A percentile compares a stretch with the other conserved stretches of the same genome.
Conservation (phyloP, 1,140 invertebrate species). For the Xylocopa sonorina region DNA sequence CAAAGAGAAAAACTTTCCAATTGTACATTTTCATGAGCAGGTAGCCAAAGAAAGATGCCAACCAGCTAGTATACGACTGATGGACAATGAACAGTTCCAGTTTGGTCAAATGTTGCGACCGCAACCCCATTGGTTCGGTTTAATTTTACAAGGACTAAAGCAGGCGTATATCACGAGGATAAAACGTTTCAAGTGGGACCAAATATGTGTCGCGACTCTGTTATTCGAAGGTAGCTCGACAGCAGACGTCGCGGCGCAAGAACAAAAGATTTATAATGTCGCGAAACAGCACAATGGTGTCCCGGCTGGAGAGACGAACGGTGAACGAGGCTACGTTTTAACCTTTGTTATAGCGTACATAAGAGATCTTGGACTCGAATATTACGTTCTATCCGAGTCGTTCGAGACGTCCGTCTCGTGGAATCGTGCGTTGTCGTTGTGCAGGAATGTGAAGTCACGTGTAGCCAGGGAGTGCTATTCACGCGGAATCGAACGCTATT, state of each 20-base stretch:
- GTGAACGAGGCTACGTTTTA: slow-evolving; percentile 96
- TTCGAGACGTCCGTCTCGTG: slow-evolving; percentile 99
- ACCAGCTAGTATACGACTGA: slow-evolving; percentile 95
- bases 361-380: slow-evolving; percentile 95
- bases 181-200: slow-evolving; percentile 92
- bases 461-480: slow-evolving; percentile 89
- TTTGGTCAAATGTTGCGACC: slow-evolving; percentile 96
- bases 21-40: slow-evolving; percentile 47
- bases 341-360: slow-evolving; percentile 99
- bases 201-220: slow-evolving; percentile 95
- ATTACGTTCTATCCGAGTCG: slow-evolving; percentile 95
- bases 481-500: slow-evolving; percentile 84
- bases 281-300: slow-evolving; percentile 89
- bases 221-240: slow-evolving; percentile 92
- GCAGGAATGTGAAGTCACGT: slow-evolving; percentile 94
- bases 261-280: slow-evolving; percentile 92
- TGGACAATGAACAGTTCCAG: slow-evolving; percentile 98
- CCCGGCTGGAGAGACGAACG: slow-evolving; percentile 95
- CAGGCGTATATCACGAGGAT: slow-evolving; percentile 94
- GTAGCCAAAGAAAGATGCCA: slow-evolving; percentile 90
- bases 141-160: slow-evolving; percentile 91
- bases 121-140: slow-evolving; percentile 86
- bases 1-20: slow-evolving; percentile 2
- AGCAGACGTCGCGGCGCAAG: slow-evolving; percentile 89
- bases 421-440: slow-evolving; percentile 93